Base-by-base conservation (phyloP, 1,140 invertebrate genomes). In the Vollenhovia emeryi region DNA sequence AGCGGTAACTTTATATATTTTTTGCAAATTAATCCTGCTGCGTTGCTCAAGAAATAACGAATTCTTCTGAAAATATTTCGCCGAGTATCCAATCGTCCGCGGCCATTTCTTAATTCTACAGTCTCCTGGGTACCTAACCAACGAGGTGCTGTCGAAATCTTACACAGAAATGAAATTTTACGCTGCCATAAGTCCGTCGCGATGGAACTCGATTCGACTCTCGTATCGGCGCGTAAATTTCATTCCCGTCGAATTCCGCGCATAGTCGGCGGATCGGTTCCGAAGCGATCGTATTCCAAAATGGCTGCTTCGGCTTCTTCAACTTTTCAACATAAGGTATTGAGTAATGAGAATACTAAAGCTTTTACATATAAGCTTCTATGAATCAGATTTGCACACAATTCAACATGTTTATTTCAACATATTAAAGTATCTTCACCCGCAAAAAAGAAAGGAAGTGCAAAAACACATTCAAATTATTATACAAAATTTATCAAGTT, bases 141-240 rank as follows among this genome's bases (percentile, higher is more conserved):
- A 57, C 36, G 8, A 45, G 24, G 27, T n/a, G 13, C 55, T 36
- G 9, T 43, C 43, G 69, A 52, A 55, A 88, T 85, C 87, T 75
- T 71, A 69, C 55, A 24, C 40, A 52, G 52, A 87, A 88, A 87
- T 88, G 86, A 79, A 85, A 88, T 85, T 87, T 68, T 48, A 84
- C 18, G 27, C 48, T 30, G 4, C 50, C 68, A 64, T 57, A 75
- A 59, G 86, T 87, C 59, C 69, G 24, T n/a, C 50, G 66, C 52
- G 66, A 80, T 73, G 27, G 66, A 88, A 80, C 68, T 68, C 86
- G 64, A 79, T 88, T 85, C 68, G 60, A 69, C 66, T 43, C 43
- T 59, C 64, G 64, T 76, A 62, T 52, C 57, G 73, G 52, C 64
- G 50, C 52, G 60, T 76, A 88, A 88, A 88, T 88, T 85, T 71